A percentile compares a stretch with the other conserved stretches of the same genome.
These are phyloP conservation scores for Dendroctonus valens DNA, from an alignment of 1,140 invertebrate species.

Conservation along the genomic window DNA sequence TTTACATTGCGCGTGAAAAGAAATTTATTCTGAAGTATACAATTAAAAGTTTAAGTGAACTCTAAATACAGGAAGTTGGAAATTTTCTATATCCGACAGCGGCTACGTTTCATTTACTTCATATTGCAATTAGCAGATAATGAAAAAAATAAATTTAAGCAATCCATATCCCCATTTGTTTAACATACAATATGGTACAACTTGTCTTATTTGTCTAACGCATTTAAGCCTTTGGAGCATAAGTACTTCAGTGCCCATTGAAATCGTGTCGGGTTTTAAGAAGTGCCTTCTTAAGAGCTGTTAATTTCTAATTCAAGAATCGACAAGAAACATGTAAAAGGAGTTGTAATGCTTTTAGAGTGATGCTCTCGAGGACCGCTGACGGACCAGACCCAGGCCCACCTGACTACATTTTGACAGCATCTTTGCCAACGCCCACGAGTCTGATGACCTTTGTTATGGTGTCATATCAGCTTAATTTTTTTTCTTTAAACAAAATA, in stretches of 20 bases:
- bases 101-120: not conserved
- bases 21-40: no score
- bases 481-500: no score
- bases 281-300: slow-evolving; percentile 30
- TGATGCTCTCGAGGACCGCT: slow-evolving; percentile 8
- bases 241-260: slow-evolving; percentile 24
- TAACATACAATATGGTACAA: slow-evolving; percentile 4
- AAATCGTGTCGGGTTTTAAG: slow-evolving; percentile 22
- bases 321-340: slow-evolving; percentile 26
- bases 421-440: slow-evolving; percentile 9
- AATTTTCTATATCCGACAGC: no score
- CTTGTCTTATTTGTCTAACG: slow-evolving; percentile 23
- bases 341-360: slow-evolving; percentile 11
- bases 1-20: no score
- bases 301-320: slow-evolving; percentile 28
- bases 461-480: not conserved
- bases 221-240: slow-evolving; percentile 11
- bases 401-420: slow-evolving; percentile 23
- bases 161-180: slow-evolving; percentile 20
- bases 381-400: slow-evolving; percentile 28
- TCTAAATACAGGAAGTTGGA: no score
- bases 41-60: not conserved
- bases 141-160: slow-evolving; percentile 20
- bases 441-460: slow-evolving; percentile 6
- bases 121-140: slow-evolving; percentile 5